Evolutionary conservation across 2,797 vertebrate genomes (phyloP).

Genomic region (Numenius phaeopus): DNA sequence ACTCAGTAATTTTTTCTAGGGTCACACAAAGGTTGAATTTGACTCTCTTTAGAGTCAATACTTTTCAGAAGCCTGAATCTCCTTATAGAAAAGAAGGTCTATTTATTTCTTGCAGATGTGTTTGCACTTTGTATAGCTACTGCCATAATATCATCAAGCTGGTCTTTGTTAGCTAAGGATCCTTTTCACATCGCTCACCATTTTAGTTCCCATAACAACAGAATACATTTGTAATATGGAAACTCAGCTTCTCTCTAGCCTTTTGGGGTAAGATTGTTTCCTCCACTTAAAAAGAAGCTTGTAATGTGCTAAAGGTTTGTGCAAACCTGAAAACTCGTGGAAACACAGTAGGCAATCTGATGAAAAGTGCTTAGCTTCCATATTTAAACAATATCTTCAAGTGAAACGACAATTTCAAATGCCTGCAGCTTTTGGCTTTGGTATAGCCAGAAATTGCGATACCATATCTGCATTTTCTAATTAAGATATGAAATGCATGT

Average conservation of each 20-base stretch:
- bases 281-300: neutral
- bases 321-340: neutral
- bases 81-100: neutral
- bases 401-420: neutral
- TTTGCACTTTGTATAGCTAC: neutral
- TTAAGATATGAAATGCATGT: conserved; percentile 62
- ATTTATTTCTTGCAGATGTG: neutral
- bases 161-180: conserved; percentile 1
- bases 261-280: neutral
- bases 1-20: neutral
- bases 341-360: neutral
- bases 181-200: neutral
- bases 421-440: neutral
- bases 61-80: neutral
- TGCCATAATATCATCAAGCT: neutral
- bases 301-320: neutral
- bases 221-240: conserved; percentile 23
- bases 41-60: neutral
- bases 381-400: neutral
- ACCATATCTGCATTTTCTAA: conserved; percentile 57
- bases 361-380: neutral
- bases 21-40: neutral
- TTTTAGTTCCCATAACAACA: conserved; percentile 72
- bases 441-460: neutral
- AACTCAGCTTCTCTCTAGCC: neutral